These are phyloP conservation scores for Dichetophora obliterata DNA, from an alignment of 2,888 invertebrate species.

Conservation along the genomic window DNA sequence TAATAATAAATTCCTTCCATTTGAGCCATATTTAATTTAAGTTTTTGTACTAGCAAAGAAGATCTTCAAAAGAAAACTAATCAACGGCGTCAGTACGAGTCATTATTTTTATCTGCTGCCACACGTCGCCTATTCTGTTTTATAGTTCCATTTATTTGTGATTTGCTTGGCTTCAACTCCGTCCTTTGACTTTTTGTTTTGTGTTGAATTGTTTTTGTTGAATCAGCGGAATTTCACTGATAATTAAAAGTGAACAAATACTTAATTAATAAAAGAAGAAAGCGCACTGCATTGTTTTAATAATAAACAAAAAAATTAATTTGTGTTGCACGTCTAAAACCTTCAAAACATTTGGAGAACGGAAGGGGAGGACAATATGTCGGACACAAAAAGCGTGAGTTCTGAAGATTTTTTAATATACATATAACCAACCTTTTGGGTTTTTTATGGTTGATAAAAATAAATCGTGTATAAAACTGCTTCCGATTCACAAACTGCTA, in stretches of 20 bases:
- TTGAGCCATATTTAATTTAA: not conserved
- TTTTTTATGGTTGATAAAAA: not conserved
- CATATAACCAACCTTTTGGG: not conserved
- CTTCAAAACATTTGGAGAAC: not conserved
- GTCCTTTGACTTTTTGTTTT: conserved; percentile 21
- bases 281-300: not conserved
- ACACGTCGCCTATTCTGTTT: not conserved
- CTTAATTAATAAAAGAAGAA: conserved; percentile 7
- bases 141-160: conserved; percentile 25
- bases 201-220: conserved; percentile 32
- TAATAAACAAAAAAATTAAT: conserved; percentile 19
- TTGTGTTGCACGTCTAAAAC: not conserved
- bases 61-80: not conserved
- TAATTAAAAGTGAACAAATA: conserved; percentile 7
- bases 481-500: not conserved
- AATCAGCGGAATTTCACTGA: conserved; percentile 35
- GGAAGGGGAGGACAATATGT: conserved; percentile 52
- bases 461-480: not conserved
- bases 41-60: not conserved
- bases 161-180: conserved; percentile 10
- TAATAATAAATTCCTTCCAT: not conserved
- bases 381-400: conserved; percentile 66
- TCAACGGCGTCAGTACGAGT: not conserved
- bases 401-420: not conserved
- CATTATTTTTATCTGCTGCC: not conserved